These are phyloP conservation scores for Eumacrocentrus americanus DNA, from an alignment of 2,888 invertebrate genomes.

Conservation along the genomic window DNA sequence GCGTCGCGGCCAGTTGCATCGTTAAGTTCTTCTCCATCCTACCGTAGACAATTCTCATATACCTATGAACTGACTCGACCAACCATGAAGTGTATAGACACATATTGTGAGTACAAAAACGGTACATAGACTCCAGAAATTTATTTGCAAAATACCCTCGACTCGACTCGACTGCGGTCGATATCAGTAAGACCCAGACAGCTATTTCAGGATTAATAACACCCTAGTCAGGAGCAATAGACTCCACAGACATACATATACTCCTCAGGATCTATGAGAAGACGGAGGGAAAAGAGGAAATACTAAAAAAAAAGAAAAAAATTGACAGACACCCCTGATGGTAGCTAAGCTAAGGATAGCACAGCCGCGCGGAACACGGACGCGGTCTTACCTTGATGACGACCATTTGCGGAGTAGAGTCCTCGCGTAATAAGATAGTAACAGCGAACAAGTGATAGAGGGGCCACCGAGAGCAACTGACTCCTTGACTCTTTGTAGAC, in stretches of 20 bases:
- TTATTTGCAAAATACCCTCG: neutral
- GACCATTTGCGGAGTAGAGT: slow-evolving; percentile 46
- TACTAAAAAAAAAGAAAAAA: neutral
- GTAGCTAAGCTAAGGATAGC: neutral
- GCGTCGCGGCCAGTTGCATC: neutral
- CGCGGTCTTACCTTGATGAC: slow-evolving; percentile 41
- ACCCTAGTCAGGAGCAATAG: no score
- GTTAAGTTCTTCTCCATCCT: neutral
- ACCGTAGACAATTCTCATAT: neutral
- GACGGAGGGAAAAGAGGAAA: neutral
- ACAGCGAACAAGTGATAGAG: slow-evolving; percentile 24
- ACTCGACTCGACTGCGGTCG: neutral
- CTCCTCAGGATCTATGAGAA: no score
- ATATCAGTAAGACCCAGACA: no score
- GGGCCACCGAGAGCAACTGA: neutral
- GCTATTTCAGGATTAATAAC: no score
- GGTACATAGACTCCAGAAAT: neutral
- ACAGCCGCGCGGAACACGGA: slow-evolving; percentile 13
- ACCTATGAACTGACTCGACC: neutral
- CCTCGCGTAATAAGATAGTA: slow-evolving; percentile 46
- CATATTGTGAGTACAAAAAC: slow-evolving; percentile 4
- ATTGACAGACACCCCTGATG: neutral
- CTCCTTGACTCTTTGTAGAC: neutral
- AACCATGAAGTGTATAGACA: slow-evolving; percentile 5
- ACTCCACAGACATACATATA: no score